These are phyloP conservation scores for Drosophila recens DNA, from an alignment of 2,888 invertebrate genomes.

Conservation along the genomic window DNA sequence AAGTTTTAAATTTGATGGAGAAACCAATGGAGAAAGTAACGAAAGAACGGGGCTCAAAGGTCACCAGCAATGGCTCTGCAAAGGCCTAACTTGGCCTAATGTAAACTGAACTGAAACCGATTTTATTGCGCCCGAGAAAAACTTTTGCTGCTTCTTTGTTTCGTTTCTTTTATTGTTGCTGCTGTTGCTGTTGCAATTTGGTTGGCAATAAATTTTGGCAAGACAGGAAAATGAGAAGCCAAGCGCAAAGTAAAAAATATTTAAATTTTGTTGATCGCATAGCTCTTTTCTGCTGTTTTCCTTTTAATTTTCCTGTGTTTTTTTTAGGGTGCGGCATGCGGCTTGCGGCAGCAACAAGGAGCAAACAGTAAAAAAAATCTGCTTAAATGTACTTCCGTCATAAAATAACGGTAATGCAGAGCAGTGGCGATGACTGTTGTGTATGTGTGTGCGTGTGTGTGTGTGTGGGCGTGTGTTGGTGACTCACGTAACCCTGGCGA, in stretches of 20 bases:
- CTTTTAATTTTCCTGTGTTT: not conserved
- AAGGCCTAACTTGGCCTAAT: constrained; percentile 39
- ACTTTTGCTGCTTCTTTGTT: constrained; percentile 25
- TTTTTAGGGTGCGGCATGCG: constrained; percentile 18
- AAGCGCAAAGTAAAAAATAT: constrained; percentile 58
- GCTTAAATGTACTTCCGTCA: constrained; percentile 80
- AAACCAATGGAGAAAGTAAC: too few relatives aligned
- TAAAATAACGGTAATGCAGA: constrained; percentile 78
- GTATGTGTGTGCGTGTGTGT: constrained; percentile 12
- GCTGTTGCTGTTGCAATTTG: constrained; percentile 49
- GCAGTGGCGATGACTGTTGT: constrained; percentile 21
- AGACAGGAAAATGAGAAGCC: constrained; percentile 61
- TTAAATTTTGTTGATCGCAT: constrained; percentile 68
- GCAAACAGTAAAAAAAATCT: constrained; percentile 61
- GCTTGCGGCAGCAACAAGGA: constrained; percentile 30
- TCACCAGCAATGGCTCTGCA: constrained; percentile 9
- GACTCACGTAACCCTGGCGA: constrained; percentile 65
- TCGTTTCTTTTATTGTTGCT: constrained; percentile 20
- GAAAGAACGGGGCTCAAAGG: not conserved
- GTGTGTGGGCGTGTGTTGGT: constrained; percentile 31
- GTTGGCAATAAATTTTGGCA: constrained; percentile 71
- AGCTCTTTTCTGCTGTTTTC: constrained; percentile 18
- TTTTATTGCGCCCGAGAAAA: constrained; percentile 44
- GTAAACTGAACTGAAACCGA: constrained; percentile 39
- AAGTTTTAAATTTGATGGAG: constrained; percentile 9